phyloP scores from a whole-genome alignment of 2,888 invertebrate genomes.

The Netelia melanura region DNA sequence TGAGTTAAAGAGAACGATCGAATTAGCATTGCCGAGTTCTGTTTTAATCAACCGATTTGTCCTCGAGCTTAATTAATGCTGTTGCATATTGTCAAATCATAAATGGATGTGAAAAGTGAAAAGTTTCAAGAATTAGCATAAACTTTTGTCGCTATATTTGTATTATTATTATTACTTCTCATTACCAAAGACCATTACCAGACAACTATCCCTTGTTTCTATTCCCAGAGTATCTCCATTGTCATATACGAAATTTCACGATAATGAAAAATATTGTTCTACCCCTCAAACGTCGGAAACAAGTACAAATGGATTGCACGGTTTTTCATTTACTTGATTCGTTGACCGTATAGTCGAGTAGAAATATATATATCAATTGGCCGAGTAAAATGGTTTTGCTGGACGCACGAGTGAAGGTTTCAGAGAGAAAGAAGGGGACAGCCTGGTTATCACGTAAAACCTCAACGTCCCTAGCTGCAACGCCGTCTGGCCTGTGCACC shows the following conservation, averaged over 20 bases:
- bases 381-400: slow-evolving; percentile 52
- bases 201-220: too few species aligned
- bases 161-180: too few species aligned
- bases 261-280: too few species aligned
- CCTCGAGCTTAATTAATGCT: not conserved
- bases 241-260: too few species aligned
- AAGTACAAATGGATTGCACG: slow-evolving; percentile 8
- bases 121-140: too few species aligned
- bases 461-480: slow-evolving; percentile 42
- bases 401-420: slow-evolving; percentile 52
- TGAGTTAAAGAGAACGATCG: slow-evolving; percentile 34
- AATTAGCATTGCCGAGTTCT: not conserved
- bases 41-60: not conserved
- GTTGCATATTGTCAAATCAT: too few species aligned
- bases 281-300: not conserved
- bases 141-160: too few species aligned
- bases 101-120: too few species aligned
- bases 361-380: slow-evolving; percentile 60
- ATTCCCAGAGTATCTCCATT: too few species aligned
- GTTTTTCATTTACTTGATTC: slow-evolving; percentile 36
- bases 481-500: slow-evolving; percentile 36
- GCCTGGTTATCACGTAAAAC: slow-evolving; percentile 48
- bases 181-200: too few species aligned
- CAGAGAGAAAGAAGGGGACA: slow-evolving; percentile 42
- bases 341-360: slow-evolving; percentile 64